phyloP scores from a whole-genome alignment of 2,888 invertebrate species.

The Masnerella sp. region DNA sequence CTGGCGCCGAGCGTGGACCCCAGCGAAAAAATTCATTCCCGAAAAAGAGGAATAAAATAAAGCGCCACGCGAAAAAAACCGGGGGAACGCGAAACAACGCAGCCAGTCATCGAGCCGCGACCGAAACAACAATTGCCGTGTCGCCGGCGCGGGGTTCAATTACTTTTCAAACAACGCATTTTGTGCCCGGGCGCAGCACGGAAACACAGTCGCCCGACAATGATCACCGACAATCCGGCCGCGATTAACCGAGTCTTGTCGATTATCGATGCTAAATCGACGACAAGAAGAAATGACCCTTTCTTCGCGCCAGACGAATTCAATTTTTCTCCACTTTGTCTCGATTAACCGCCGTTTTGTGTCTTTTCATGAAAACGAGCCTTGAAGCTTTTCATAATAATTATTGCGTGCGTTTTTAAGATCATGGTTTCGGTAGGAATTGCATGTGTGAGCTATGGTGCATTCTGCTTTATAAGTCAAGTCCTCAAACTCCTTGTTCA shows the following conservation, averaged over 20 bases:
- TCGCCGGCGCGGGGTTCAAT: constrained; percentile 54
- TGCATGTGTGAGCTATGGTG: too few species aligned
- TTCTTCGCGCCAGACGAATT: constrained; percentile 36
- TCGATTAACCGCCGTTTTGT: constrained; percentile 20
- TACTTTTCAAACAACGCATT: constrained; percentile 54
- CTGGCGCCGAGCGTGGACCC: constrained; percentile 57
- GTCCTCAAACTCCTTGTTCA: too few species aligned
- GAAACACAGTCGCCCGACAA: constrained; percentile 32
- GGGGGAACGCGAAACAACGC: constrained; percentile 58
- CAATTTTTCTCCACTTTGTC: too few species aligned
- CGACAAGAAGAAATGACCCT: constrained; percentile 30
- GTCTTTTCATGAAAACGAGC: too few species aligned
- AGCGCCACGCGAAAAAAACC: constrained; percentile 51
- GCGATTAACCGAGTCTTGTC: constrained; percentile 32
- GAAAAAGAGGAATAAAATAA: constrained; percentile 60
- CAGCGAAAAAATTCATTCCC: constrained; percentile 58
- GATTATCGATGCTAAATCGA: constrained; percentile 29
- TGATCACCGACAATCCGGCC: constrained; percentile 36
- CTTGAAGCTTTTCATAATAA: too few species aligned
- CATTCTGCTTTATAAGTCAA: too few species aligned
- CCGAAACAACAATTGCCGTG: constrained; percentile 69
- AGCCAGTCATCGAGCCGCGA: constrained; percentile 65
- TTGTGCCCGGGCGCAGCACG: constrained; percentile 24
- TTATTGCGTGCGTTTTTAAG: too few species aligned
- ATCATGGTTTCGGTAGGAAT: too few species aligned